These are phyloP conservation scores for Trissonchulus latispiculum DNA, from an alignment of 2,888 invertebrate genomes.

Conservation along the genomic window DNA sequence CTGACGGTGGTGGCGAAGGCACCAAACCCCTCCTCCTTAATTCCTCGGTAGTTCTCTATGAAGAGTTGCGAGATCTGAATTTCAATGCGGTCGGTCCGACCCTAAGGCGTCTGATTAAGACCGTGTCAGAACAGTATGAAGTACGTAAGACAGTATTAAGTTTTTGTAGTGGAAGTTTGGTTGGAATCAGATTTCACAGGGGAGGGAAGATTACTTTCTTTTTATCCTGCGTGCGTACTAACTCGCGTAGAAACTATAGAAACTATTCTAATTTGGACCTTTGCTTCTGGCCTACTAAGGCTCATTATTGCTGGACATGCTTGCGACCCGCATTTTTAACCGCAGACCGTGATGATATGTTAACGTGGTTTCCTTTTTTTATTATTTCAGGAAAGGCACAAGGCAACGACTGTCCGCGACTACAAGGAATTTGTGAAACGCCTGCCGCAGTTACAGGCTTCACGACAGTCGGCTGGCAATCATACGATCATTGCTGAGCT, in stretches of 20 bases:
- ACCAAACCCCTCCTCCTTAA: too few relatives aligned
- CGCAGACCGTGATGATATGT: background rate
- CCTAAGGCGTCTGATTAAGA: constrained; percentile 71
- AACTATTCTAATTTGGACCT: too few relatives aligned
- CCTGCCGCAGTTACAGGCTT: constrained; percentile 71
- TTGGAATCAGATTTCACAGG: too few relatives aligned
- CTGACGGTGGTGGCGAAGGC: too few relatives aligned
- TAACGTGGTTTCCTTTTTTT: constrained; percentile 6
- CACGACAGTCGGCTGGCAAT: constrained; percentile 60
- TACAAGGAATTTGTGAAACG: constrained; percentile 84
- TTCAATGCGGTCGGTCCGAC: constrained; percentile 79
- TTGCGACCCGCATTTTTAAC: too few relatives aligned
- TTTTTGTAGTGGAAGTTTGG: too few relatives aligned
- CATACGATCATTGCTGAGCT: constrained; percentile 88
- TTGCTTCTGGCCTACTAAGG: too few relatives aligned
- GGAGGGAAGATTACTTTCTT: too few relatives aligned
- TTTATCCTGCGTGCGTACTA: constrained; percentile 22
- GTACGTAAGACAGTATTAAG: too few relatives aligned
- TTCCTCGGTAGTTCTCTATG: constrained; percentile 74
- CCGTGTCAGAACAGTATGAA: constrained; percentile 66
- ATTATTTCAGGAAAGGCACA: constrained; percentile 59
- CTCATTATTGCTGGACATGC: too few relatives aligned
- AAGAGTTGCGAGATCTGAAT: constrained; percentile 80
- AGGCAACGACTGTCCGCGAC: constrained; percentile 79
- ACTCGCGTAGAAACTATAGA: constrained; percentile 8